Conservation (phyloP, 2,113 vertebrate genomes). For the Panthera leo region DNA sequence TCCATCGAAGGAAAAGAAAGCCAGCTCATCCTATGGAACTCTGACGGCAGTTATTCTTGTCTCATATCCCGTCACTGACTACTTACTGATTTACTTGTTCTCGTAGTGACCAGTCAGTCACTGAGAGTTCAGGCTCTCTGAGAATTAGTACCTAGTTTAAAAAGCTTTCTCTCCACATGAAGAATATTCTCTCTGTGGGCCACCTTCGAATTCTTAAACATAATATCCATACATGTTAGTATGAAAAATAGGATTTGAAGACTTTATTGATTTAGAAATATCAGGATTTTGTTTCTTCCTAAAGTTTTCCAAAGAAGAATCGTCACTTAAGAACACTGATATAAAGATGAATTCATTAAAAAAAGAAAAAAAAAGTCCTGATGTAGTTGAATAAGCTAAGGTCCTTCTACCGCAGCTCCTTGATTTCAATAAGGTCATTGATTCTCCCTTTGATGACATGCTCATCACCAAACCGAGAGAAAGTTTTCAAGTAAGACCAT, state of each 20-base stretch:
- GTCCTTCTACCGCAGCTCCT: neutral
- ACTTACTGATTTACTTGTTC: neutral
- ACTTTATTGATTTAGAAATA: conserved; percentile 19
- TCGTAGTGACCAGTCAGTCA: neutral
- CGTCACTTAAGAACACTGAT: neutral
- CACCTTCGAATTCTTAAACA: neutral
- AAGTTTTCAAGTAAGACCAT: neutral
- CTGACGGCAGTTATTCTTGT: neutral
- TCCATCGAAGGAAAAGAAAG: neutral
- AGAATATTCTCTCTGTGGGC: neutral
- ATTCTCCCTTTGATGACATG: neutral
- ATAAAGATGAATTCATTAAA: neutral
- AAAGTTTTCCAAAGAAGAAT: conserved; percentile 7
- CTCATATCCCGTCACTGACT: neutral
- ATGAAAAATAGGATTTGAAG: conserved; percentile 16
- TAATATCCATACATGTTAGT: neutral
- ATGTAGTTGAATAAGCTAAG: neutral
- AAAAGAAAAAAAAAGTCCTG: neutral
- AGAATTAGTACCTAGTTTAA: neutral
- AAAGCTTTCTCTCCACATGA: neutral
- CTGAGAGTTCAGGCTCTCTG: neutral
- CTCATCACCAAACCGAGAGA: neutral
- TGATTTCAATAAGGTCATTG: neutral
- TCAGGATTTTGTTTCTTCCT: neutral
- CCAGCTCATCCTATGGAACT: neutral